These are phyloP conservation scores for Cardinalis cardinalis DNA, from an alignment of 2,113 vertebrate species.

Conservation along the genomic window DNA sequence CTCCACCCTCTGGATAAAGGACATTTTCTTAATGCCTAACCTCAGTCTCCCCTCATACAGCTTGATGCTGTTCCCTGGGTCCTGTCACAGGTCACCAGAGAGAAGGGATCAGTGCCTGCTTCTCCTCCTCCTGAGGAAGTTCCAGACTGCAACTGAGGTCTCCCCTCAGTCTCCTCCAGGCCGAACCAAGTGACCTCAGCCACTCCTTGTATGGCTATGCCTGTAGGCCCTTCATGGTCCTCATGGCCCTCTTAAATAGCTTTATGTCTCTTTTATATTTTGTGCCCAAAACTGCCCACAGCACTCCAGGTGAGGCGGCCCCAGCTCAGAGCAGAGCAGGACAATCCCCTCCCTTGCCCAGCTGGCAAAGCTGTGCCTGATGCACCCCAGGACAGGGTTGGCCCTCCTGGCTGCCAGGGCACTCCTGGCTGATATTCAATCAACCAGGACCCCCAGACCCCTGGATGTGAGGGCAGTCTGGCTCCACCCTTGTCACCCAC, in stretches of 20 bases:
- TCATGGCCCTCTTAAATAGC: not conserved
- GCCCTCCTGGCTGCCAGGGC: not conserved
- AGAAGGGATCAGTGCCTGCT: not conserved
- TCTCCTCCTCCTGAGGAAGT: not conserved
- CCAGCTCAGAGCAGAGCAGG: rapidly evolving
- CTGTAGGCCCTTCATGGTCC: not conserved
- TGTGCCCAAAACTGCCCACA: not conserved
- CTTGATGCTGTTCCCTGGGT: not conserved
- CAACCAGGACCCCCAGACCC: not conserved
- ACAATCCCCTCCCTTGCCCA: not conserved
- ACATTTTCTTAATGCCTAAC: not conserved
- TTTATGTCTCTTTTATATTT: not conserved
- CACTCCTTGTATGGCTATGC: rapidly evolving
- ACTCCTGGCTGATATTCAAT: not conserved
- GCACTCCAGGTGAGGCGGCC: rapidly evolving
- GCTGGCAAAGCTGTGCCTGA: rapidly evolving
- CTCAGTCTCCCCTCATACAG: not conserved
- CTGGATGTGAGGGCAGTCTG: slow-evolving; percentile 85
- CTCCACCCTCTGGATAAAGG: not conserved
- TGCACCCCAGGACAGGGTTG: rapidly evolving
- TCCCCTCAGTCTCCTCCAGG: not conserved
- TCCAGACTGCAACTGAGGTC: not conserved
- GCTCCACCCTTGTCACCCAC: slow-evolving; percentile 76
- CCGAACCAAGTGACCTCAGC: not conserved
- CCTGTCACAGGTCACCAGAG: not conserved